Evolutionary conservation across 2,888 invertebrate species (phyloP).

Genomic region (Orgyia antiqua): DNA sequence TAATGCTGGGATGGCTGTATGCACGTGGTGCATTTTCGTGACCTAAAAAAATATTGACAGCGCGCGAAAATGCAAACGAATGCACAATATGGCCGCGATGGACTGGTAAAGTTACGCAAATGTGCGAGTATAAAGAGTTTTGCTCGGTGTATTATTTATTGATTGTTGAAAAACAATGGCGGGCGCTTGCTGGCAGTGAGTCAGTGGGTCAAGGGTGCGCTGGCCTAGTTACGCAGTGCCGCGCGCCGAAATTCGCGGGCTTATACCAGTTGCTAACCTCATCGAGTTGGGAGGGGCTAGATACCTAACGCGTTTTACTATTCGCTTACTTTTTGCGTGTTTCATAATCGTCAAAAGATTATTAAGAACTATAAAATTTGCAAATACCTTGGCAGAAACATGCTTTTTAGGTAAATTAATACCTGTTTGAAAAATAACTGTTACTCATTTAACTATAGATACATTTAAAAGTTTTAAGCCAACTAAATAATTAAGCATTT

Average conservation of each 20-base stretch:
- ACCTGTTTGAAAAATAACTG: too few species aligned
- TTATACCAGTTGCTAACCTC: conserved; percentile 65
- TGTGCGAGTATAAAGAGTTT: conserved; percentile 58
- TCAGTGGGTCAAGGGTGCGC: conserved; percentile 74
- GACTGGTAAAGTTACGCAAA: conserved; percentile 58
- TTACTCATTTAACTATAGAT: too few species aligned
- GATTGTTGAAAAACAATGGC: conserved; percentile 77
- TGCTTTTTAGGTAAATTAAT: too few species aligned
- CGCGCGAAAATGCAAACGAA: conserved; percentile 48
- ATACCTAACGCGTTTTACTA: conserved; percentile 15
- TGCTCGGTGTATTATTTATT: conserved; percentile 72
- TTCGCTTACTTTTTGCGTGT: conserved; percentile 13
- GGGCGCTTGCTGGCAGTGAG: conserved; percentile 70
- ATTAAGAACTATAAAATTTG: background rate
- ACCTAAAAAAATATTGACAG: conserved; percentile 43
- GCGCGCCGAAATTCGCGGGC: conserved; percentile 73
- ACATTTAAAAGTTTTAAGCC: too few species aligned
- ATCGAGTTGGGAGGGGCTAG: conserved; percentile 47
- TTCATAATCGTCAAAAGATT: conserved; percentile 12
- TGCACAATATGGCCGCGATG: conserved; percentile 46
- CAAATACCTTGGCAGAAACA: too few species aligned
- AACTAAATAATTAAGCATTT: too few species aligned
- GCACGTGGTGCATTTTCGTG: conserved; percentile 13
- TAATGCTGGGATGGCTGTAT: conserved; percentile 22
- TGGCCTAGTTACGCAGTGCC: conserved; percentile 68